A percentile compares a stretch with the other conserved stretches of the same genome.
Conservation (phyloP, 2,797 vertebrate species). For the Poeciliopsis infans region DNA sequence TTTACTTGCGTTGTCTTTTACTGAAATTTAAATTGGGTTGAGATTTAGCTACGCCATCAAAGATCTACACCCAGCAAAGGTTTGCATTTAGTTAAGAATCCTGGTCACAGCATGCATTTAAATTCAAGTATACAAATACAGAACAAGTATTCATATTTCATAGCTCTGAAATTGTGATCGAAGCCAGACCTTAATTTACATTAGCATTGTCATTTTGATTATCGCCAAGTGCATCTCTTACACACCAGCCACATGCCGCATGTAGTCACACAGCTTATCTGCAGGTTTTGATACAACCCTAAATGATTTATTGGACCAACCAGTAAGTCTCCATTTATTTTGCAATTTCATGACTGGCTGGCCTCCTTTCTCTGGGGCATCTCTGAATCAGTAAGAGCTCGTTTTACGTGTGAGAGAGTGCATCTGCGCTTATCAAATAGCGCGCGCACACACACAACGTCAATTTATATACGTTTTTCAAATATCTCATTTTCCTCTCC, state of each 20-base stretch:
- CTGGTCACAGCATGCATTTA: not conserved
- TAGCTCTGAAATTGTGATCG: not conserved
- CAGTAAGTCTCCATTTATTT: constrained; percentile 68
- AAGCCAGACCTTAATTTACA: not conserved
- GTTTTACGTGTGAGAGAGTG: constrained; percentile 25
- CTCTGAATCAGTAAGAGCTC: constrained; percentile 41
- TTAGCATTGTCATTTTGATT: constrained; percentile 2
- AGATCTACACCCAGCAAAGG: not conserved
- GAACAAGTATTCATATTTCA: not conserved
- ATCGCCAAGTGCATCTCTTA: constrained; percentile 13
- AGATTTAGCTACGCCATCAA: not conserved
- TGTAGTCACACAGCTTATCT: constrained; percentile 26
- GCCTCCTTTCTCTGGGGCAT: constrained; percentile 60
- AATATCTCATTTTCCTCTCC: not conserved
- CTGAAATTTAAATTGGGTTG: no score
- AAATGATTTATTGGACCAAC: constrained; percentile 44
- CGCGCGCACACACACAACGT: constrained; percentile 18
- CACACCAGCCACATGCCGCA: constrained; percentile 15
- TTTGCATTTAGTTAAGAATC: not conserved
- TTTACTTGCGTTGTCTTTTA: no score
- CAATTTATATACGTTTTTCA: constrained; percentile 29
- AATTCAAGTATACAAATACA: not conserved
- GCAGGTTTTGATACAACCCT: constrained; percentile 37
- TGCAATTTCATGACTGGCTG: constrained; percentile 75
- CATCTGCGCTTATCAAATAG: constrained; percentile 48